phyloP scores from a whole-genome alignment of 2,888 invertebrate species.

The Torymus auratus region DNA sequence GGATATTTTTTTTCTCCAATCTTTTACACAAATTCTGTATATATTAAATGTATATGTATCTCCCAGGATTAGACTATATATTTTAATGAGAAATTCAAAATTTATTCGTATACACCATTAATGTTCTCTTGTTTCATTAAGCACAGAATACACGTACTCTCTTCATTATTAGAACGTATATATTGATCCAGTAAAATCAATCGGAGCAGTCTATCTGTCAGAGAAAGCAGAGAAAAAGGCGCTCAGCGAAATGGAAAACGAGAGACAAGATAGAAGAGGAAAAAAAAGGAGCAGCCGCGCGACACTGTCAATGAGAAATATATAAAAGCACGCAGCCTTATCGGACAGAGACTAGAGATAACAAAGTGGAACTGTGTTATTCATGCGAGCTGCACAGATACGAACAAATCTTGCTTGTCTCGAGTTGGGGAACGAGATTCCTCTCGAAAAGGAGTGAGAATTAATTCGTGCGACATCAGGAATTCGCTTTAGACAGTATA shows the following conservation, averaged over 20 bases:
- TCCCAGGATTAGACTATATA: no score
- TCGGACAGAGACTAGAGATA: conserved; percentile 40
- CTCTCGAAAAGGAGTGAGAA: not conserved
- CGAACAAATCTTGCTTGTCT: conserved; percentile 25
- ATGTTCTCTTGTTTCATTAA: not conserved
- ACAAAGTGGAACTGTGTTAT: conserved; percentile 40
- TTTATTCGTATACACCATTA: no score
- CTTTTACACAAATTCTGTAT: no score
- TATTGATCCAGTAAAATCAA: no score
- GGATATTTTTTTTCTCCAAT: no score
- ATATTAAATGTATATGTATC: no score
- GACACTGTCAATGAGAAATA: conserved; percentile 33
- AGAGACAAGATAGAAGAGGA: not conserved
- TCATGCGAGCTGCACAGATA: conserved; percentile 18
- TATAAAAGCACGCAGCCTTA: conserved; percentile 23
- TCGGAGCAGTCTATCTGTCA: no score
- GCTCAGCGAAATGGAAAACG: not conserved
- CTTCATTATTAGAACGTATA: no score
- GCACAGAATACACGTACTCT: not conserved
- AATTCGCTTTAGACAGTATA: no score
- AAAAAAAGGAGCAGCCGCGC: not conserved
- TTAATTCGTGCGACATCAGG: not conserved
- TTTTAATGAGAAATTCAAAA: no score
- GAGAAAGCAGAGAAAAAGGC: not conserved
- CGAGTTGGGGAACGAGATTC: not conserved